phyloP scores from a whole-genome alignment of 2,113 vertebrate species.

The Boulengeromyrus knoepffleri region DNA sequence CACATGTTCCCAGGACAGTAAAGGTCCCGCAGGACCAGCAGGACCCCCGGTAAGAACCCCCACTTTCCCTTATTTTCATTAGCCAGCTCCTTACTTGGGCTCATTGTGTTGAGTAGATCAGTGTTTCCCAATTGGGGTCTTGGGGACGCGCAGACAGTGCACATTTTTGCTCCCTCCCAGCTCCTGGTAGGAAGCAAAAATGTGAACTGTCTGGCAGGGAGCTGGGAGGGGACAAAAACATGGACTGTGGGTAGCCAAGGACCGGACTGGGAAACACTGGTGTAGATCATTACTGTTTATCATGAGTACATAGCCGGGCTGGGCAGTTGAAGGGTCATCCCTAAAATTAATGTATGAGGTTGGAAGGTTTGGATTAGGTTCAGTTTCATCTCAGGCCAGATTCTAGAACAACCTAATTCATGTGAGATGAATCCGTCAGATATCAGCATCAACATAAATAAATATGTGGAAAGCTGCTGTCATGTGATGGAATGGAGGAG shows the following conservation, averaged over 20 bases:
- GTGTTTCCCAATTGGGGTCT: not conserved
- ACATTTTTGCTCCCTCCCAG: not conserved
- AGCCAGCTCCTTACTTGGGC: not conserved
- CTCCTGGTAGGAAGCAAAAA: not conserved
- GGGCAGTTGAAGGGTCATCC: not conserved
- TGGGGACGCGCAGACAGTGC: not conserved
- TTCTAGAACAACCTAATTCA: not conserved
- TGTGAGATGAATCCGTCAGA: not conserved
- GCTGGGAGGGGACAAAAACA: not conserved
- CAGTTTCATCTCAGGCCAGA: not conserved
- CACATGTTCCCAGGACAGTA: constrained; percentile 85
- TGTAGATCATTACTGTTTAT: not conserved
- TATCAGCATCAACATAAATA: not conserved
- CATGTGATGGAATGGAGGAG: constrained; percentile 5
- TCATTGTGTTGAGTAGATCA: not conserved
- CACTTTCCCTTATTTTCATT: not conserved
- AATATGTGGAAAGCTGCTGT: not conserved
- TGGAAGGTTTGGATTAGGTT: not conserved
- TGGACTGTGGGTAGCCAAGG: not conserved
- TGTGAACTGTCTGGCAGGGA: not conserved
- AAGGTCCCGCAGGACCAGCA: constrained; percentile 75
- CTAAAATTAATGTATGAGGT: not conserved
- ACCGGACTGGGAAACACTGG: not conserved
- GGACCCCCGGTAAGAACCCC: constrained; percentile 77
- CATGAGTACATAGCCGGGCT: not conserved